phyloP scores from a whole-genome alignment of 2,113 vertebrate species.

The Taxidea taxus region DNA sequence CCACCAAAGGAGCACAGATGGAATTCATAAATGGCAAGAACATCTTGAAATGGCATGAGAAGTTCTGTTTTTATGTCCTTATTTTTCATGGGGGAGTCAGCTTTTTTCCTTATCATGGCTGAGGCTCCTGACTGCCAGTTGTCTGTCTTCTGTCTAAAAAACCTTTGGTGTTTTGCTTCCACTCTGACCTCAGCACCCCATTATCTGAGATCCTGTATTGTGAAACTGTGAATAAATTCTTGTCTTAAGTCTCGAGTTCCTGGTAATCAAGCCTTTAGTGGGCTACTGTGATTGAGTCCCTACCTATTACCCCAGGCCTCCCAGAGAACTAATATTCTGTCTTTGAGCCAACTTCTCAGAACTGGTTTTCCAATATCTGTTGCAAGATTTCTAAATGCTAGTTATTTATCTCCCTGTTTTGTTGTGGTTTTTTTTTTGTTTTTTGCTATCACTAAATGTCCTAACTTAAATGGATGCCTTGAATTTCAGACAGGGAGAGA shows the following conservation, averaged over 20 bases:
- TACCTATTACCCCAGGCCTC: neutral
- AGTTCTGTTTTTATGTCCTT: neutral
- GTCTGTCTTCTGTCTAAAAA: neutral
- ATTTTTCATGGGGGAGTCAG: neutral
- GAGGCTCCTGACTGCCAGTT: neutral
- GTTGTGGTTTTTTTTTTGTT: no score
- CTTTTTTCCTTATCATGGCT: neutral
- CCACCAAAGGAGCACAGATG: neutral
- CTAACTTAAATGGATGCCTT: neutral
- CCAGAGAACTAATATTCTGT: neutral
- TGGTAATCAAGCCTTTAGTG: neutral
- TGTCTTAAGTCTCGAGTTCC: neutral
- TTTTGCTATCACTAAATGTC: neutral
- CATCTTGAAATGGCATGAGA: neutral
- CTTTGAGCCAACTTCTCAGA: neutral
- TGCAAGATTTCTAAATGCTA: neutral
- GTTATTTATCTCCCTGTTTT: neutral
- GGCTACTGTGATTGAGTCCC: neutral
- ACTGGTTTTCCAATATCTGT: neutral
- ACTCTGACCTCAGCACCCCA: neutral
- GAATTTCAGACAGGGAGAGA: neutral
- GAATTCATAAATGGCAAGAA: neutral
- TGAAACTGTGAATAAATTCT: neutral
- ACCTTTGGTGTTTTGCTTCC: neutral
- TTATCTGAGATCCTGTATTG: neutral